A percentile compares a stretch with the other conserved stretches of the same genome.
phyloP scores from a whole-genome alignment of 37 sponge, comb jelly and placozoan species.

The Beroe forskalii region DNA sequence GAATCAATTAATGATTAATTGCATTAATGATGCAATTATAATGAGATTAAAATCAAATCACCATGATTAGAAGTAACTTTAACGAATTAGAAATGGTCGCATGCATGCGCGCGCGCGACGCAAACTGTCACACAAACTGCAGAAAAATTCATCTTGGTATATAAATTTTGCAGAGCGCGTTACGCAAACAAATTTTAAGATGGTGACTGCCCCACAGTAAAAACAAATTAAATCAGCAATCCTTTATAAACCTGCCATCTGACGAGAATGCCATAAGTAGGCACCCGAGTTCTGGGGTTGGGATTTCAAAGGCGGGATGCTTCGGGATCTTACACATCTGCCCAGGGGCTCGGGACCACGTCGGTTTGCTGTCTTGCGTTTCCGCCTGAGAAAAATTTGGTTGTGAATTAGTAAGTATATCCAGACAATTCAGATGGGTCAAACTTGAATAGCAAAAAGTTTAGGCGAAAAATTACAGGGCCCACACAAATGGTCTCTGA shows the following conservation, averaged over 20 bases:
- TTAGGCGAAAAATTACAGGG: too few species aligned
- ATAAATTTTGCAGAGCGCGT: background rate
- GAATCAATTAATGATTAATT: too few species aligned
- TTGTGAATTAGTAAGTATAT: too few species aligned
- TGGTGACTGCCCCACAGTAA: background rate
- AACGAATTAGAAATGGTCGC: too few species aligned
- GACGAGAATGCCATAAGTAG: background rate
- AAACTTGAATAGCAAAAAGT: too few species aligned
- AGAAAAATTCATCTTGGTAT: background rate
- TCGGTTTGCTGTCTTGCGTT: background rate
- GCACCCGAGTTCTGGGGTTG: constrained; percentile 43
- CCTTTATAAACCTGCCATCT: constrained; percentile 30
- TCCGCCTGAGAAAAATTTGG: background rate
- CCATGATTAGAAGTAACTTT: too few species aligned
- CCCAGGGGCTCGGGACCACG: constrained; percentile 38
- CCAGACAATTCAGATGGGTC: too few species aligned
- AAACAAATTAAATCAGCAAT: too few species aligned
- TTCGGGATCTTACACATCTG: constrained; percentile 59
- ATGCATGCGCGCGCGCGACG: too few species aligned
- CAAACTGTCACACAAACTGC: constrained; percentile 23
- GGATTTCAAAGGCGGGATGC: background rate
- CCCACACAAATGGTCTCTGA: too few species aligned
- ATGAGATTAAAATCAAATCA: too few species aligned
- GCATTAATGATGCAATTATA: too few species aligned
- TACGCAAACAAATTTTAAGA: background rate